These are phyloP conservation scores for Drosophila nigricruria DNA, from an alignment of 2,888 invertebrate genomes.

Conservation along the genomic window DNA sequence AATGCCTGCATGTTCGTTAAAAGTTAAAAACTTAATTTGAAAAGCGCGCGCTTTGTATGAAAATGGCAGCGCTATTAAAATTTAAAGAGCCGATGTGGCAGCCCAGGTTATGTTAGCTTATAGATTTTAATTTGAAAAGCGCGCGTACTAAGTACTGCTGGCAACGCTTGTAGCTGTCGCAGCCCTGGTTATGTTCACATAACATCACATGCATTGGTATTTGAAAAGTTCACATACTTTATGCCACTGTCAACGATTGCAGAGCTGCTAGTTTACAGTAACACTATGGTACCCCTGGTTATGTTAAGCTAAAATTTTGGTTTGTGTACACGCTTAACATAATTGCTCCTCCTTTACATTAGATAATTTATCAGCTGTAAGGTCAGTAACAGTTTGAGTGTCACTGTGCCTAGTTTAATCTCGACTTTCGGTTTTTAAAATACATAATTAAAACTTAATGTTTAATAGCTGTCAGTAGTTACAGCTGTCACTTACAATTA, in stretches of 20 bases:
- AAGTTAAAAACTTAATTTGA: slow-evolving; percentile 1
- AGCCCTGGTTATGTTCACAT: not conserved
- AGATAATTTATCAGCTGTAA: slow-evolving; percentile 1
- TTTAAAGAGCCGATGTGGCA: not conserved
- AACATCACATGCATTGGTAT: slow-evolving; percentile 24
- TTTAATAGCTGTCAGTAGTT: not conserved
- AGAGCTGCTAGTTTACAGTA: not conserved
- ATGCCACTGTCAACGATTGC: too few relatives aligned
- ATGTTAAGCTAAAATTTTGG: not conserved
- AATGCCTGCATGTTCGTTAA: slow-evolving; percentile 30
- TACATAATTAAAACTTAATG: not conserved
- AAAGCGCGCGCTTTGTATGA: slow-evolving; percentile 3
- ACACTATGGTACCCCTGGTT: not conserved
- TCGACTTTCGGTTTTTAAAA: not conserved
- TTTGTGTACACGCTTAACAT: slow-evolving; percentile 21
- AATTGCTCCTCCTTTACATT: slow-evolving; percentile 9
- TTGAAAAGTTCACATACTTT: slow-evolving; percentile 9
- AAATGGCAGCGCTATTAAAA: not conserved
- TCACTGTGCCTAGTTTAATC: not conserved
- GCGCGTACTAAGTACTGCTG: not conserved
- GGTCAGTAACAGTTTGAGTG: slow-evolving; percentile 7
- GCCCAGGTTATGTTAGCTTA: not conserved
- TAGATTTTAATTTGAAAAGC: not conserved
- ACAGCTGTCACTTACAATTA: not conserved
- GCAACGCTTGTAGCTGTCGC: not conserved